Evolutionary conservation across 2,113 vertebrate species (phyloP), one percentile per base, ranked within the genome.

Genomic region (Pachypanchax playfairii): DNA sequence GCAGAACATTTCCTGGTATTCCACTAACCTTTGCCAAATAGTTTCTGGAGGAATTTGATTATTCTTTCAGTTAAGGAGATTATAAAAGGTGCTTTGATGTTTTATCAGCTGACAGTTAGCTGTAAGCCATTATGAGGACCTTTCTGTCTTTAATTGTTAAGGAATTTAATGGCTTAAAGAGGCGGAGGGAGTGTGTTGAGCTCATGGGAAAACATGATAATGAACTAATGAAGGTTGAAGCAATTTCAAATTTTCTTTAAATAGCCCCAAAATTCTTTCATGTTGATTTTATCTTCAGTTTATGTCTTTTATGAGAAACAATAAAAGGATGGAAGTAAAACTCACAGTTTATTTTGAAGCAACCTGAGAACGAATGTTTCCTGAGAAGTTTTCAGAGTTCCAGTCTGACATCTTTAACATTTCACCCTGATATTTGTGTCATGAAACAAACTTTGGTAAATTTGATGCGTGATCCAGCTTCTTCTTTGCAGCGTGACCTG

Each of bases 71-170:
- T 73, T 77, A 57, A 62, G 63, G 70, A 24, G 46, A 87, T 86
- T 85, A 85, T 39, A 59, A 73, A 62, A 53, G 59, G 53, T 29
- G 67, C 82, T 73, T 75, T 75, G 33, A 66, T 88, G 87, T 88
- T 87, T 88, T 82, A 72, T 86, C 83, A 87, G 85, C 85, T 88
- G 86, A 87, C 77, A 43, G 66, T 64, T 29, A 39, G 77, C 80
- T 75, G 51, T 70, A 75, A 79, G 85, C 82, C 31, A 43, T 73
- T 65, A 79, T 76, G 87, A 75, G 84, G 42, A 57, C 48, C 51
- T 54, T 61, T 71, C 75, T 74, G 36, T 62, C 53, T 84, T 61
- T 87, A 74, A 80, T 73, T 73, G 74, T 53, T 53, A 46, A 73
- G 62, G 62, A 70, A 83, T 75, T 55, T 59, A 61, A 47, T 42